Evolutionary conservation across 2,797 vertebrate genomes (phyloP).

Genomic region (Coregonus suidteri): DNA sequence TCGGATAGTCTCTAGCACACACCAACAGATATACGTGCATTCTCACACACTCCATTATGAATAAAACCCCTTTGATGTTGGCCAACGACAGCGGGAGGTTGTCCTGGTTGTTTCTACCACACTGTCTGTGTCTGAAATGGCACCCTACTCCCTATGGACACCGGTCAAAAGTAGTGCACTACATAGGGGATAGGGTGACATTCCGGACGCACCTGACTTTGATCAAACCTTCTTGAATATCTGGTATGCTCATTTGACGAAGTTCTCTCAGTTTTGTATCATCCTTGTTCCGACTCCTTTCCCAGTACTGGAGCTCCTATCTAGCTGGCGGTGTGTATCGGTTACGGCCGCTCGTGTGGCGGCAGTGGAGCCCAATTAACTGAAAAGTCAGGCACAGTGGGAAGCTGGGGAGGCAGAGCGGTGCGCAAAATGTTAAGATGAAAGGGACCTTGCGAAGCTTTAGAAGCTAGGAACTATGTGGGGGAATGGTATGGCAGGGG

Average conservation of each 20-base stretch:
- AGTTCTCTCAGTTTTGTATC: too few relatives aligned
- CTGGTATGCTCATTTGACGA: too few relatives aligned
- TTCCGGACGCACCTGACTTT: background rate
- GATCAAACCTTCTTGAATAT: background rate
- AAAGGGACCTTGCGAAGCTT: too few relatives aligned
- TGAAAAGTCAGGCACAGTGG: too few relatives aligned
- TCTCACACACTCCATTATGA: background rate
- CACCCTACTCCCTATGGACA: background rate
- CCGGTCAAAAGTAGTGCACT: background rate
- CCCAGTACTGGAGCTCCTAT: too few relatives aligned
- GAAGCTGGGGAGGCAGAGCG: too few relatives aligned
- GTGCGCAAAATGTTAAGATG: too few relatives aligned
- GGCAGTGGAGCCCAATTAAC: too few relatives aligned
- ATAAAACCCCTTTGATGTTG: background rate
- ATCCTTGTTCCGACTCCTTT: too few relatives aligned
- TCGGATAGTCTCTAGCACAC: background rate
- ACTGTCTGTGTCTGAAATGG: background rate
- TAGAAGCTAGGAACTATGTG: background rate
- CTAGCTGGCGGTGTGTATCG: too few relatives aligned
- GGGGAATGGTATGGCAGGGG: background rate
- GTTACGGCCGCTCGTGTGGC: too few relatives aligned
- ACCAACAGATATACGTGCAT: background rate
- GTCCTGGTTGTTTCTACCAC: background rate
- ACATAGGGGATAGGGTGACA: too few relatives aligned
- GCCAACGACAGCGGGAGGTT: background rate